A percentile compares a stretch with the other conserved stretches of the same genome.
Conservation (phyloP, 2,797 vertebrate genomes). For the Adrianichthys oophorus region DNA sequence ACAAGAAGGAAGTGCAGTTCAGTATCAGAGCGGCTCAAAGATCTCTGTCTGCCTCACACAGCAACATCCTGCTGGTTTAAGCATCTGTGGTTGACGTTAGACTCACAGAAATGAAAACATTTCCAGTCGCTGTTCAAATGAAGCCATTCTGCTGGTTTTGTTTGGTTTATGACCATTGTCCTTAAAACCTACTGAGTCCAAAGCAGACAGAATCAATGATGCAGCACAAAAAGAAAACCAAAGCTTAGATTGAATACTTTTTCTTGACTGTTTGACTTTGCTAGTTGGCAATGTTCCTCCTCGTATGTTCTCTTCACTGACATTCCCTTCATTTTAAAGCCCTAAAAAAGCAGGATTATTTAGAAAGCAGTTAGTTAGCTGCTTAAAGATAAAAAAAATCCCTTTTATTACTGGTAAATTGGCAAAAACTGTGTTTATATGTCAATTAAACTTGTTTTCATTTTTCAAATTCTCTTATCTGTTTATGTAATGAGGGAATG, state of each 20-base stretch:
- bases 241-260: conserved; percentile 35
- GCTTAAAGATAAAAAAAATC: no score
- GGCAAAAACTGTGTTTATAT: no score
- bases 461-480: no score
- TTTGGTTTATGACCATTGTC: not conserved
- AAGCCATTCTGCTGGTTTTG: not conserved
- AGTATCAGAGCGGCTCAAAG: conserved; percentile 12
- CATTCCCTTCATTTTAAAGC: no score
- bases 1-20: conserved; percentile 60
- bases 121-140: not conserved
- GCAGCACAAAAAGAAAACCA: conserved; percentile 45
- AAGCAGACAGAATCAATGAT: conserved; percentile 11
- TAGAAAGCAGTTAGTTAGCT: no score
- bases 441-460: not conserved
- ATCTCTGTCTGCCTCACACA: not conserved
- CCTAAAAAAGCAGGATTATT: no score
- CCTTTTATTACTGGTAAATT: no score
- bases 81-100: not conserved
- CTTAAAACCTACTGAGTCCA: conserved; percentile 1
- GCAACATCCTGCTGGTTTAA: not conserved
- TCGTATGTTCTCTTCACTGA: no score
- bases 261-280: conserved; percentile 13
- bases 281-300: no score
- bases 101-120: not conserved
- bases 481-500: not conserved